A percentile compares a stretch with the other conserved stretches of the same genome.
These are phyloP conservation scores for Aphelenchoides avenae DNA, from an alignment of 1,140 invertebrate species.

Conservation along the genomic window DNA sequence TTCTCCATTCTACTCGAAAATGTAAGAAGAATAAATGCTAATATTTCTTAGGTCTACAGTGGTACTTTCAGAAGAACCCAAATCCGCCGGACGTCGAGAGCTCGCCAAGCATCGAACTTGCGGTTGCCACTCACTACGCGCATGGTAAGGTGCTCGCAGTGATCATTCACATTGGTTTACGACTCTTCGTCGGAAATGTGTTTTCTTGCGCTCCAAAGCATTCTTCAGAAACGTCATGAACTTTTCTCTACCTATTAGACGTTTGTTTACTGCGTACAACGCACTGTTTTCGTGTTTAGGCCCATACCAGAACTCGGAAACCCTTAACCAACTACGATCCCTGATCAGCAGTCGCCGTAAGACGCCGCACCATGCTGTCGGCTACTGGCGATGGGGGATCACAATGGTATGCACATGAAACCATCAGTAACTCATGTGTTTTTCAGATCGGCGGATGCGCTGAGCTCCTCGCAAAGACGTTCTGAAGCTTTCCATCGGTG, in stretches of 20 bases:
- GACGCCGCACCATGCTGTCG: constrained; percentile 52
- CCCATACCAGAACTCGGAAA: constrained; percentile 50
- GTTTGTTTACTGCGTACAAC: constrained; percentile 12
- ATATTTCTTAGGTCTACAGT: constrained; percentile 11
- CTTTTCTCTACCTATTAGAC: constrained; percentile 8
- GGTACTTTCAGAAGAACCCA: constrained; percentile 21
- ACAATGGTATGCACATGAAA: too few relatives aligned
- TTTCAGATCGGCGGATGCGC: too few relatives aligned
- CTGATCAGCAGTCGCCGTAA: constrained; percentile 44
- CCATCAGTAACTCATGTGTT: too few relatives aligned
- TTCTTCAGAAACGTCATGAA: not conserved
- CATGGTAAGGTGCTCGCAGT: constrained; percentile 34
- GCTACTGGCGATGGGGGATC: constrained; percentile 55
- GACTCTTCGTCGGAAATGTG: too few relatives aligned
- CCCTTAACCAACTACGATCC: constrained; percentile 43
- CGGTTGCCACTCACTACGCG: constrained; percentile 57
- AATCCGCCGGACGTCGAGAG: constrained; percentile 20
- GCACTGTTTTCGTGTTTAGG: constrained; percentile 27
- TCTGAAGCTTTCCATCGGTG: too few relatives aligned
- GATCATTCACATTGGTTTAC: not conserved
- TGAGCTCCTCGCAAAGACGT: too few relatives aligned
- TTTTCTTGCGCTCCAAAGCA: too few relatives aligned
- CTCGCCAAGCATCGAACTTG: constrained; percentile 43
- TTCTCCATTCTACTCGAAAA: constrained; percentile 55
- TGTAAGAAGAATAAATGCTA: constrained; percentile 22